phyloP scores from a whole-genome alignment of 2,797 vertebrate species.

The Sebastes itinus region DNA sequence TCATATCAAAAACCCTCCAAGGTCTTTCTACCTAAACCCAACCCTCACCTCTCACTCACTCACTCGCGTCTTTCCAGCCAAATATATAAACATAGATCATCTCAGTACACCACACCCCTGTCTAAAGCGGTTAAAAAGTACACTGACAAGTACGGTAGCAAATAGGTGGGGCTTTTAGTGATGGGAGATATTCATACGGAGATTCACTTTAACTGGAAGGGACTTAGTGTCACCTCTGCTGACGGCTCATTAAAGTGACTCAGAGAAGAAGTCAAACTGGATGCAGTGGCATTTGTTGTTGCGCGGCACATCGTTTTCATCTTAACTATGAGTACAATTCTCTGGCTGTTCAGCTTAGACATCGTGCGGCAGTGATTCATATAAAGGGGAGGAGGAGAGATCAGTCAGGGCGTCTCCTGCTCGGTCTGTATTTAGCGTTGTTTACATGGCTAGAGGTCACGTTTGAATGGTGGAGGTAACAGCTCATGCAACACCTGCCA shows the following conservation, averaged over 20 bases:
- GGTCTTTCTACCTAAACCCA: conserved; percentile 20
- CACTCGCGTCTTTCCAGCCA: not conserved
- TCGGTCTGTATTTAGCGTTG: conserved; percentile 41
- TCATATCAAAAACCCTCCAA: conserved; percentile 42
- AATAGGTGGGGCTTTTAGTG: conserved; percentile 9
- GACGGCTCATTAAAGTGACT: conserved; percentile 47
- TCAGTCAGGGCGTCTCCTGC: conserved; percentile 5
- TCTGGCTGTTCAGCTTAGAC: conserved; percentile 1
- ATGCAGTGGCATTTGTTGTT: conserved; percentile 40
- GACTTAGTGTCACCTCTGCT: conserved; percentile 36
- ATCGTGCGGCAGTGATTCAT: conserved; percentile 36
- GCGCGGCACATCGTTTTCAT: conserved; percentile 20
- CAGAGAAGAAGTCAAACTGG: conserved; percentile 52
- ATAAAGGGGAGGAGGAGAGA: conserved; percentile 2
- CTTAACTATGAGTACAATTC: conserved; percentile 15
- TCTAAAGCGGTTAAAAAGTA: conserved; percentile 6
- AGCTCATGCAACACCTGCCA: conserved; percentile 67
- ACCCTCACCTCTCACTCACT: conserved; percentile 5
- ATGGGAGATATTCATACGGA: conserved; percentile 15
- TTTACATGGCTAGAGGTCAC: conserved; percentile 59
- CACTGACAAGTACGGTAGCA: not conserved
- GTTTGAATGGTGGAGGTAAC: conserved; percentile 36
- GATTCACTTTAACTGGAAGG: conserved; percentile 18
- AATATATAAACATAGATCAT: conserved; percentile 36
- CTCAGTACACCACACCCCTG: conserved; percentile 7